Evolutionary conservation across 2,888 invertebrate species (phyloP), one percentile per base, ranked within the genome.

Genomic region (Pecten maximus): DNA sequence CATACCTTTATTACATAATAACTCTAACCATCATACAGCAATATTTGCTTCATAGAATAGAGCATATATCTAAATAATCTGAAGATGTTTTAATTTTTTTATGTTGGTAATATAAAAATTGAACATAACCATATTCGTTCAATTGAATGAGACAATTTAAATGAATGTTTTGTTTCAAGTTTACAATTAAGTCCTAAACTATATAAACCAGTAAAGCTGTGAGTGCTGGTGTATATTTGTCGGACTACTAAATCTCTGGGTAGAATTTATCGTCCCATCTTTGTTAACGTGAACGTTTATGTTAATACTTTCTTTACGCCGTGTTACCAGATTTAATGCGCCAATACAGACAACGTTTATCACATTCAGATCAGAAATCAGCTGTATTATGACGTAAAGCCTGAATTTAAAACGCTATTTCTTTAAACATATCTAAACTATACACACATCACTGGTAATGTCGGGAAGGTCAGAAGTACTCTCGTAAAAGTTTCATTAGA

Each of bases 401-500:
- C 54, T 23, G 23, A 74, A 28, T 74, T 74, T 74, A 74, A 74
- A 74, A 74, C 60, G 35, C 74, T 35, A 74, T 74, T 74, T 74
- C 74, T 74, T 74, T 28, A 74, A 74, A 28, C 74, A 6, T 23
- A 74, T 74, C 74, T 74, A 35, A 74, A 74, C 74, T 74, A 74
- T 35, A 35, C 74, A 23, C 74, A 35, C 74, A 74, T 74, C 74
- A 74, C 74, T 74, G 74, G 35, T 35, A 28, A 35, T 15, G 35
- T 74, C 15, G 10, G 6, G 0, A 12, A 23, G 74, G 74, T 74
- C 74, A 74, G 35, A 28, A 74, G 74, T 23, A 74, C 74, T 74
- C 35, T 74, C 74, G 74, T 74, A 74, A 74, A 74, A 74, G 10
- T 6, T 74, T 74, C 74, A 74, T 74, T 74, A 74, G 35, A 74